These are phyloP conservation scores for Acanthurus lineatus DNA, from an alignment of 2,797 vertebrate genomes.

Conservation along the genomic window DNA sequence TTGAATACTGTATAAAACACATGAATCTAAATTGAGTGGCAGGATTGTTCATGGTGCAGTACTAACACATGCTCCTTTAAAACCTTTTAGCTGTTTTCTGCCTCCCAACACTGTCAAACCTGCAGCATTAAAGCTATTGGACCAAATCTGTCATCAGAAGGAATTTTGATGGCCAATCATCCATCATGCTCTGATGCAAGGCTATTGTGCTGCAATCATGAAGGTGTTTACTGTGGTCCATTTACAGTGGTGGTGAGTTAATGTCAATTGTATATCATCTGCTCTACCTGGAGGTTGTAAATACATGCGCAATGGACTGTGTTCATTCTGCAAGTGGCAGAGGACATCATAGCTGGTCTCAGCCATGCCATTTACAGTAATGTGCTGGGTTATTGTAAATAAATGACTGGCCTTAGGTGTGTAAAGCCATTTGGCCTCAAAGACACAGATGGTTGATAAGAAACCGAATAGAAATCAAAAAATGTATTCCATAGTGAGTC, in stretches of 20 bases:
- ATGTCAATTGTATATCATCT: slow-evolving; percentile 57
- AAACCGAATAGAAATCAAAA: slow-evolving; percentile 46
- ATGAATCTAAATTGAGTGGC: slow-evolving; percentile 15
- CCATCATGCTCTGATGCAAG: slow-evolving; percentile 40
- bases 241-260: slow-evolving; percentile 52
- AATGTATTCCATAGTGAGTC: slow-evolving; percentile 1
- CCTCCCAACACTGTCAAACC: slow-evolving; percentile 24
- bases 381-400: slow-evolving; percentile 53
- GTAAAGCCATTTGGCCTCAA: slow-evolving; percentile 38
- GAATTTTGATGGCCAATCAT: slow-evolving; percentile 36
- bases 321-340: slow-evolving; percentile 29
- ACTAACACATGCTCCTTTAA: slow-evolving; percentile 13
- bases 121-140: slow-evolving; percentile 35
- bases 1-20: slow-evolving; percentile 1
- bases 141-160: slow-evolving; percentile 53
- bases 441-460: slow-evolving; percentile 22
- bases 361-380: slow-evolving; percentile 58
- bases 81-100: not conserved
- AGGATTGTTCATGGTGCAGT: slow-evolving; percentile 15
- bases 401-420: slow-evolving; percentile 52
- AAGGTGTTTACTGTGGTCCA: slow-evolving; percentile 56
- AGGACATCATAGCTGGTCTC: slow-evolving; percentile 44
- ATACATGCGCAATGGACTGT: slow-evolving; percentile 58
- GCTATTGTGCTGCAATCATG: slow-evolving; percentile 54
- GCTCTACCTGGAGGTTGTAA: slow-evolving; percentile 64